Conservation (phyloP, 2,888 invertebrate genomes). For the Drosophila phalerata region DNA sequence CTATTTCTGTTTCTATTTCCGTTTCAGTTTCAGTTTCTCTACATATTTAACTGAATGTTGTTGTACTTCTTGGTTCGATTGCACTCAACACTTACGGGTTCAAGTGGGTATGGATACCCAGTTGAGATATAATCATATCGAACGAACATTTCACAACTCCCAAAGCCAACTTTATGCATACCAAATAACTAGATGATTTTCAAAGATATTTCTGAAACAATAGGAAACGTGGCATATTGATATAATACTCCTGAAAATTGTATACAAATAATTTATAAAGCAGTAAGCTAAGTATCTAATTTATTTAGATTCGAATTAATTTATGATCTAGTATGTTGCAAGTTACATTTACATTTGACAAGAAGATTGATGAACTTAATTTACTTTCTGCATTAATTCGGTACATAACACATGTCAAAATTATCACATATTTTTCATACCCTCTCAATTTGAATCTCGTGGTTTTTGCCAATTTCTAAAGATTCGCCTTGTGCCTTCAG, state of each 20-base stretch:
- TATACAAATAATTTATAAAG: too few species aligned
- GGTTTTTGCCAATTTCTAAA: too few species aligned
- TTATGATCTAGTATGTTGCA: too few species aligned
- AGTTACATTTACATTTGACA: too few species aligned
- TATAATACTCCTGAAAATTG: not conserved
- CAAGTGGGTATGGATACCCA: not conserved
- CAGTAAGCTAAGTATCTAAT: too few species aligned
- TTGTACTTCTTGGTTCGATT: slow-evolving; percentile 30
- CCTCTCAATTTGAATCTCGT: too few species aligned
- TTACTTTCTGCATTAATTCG: too few species aligned
- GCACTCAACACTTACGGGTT: slow-evolving; percentile 35
- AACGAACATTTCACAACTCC: slow-evolving; percentile 6
- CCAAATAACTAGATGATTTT: slow-evolving; percentile 8
- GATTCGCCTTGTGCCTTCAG: too few species aligned
- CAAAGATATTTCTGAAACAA: not conserved
- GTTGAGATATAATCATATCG: slow-evolving; percentile 16
- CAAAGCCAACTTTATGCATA: slow-evolving; percentile 29
- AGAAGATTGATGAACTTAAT: too few species aligned
- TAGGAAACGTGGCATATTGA: not conserved
- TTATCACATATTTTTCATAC: too few species aligned
- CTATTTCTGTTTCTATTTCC: not conserved
- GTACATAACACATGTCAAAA: too few species aligned
- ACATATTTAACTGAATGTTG: not conserved
- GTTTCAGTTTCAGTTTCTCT: slow-evolving; percentile 5
- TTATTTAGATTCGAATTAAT: too few species aligned